Conservation (phyloP, 2,797 vertebrate genomes). For the Poeciliopsis gracilis region DNA sequence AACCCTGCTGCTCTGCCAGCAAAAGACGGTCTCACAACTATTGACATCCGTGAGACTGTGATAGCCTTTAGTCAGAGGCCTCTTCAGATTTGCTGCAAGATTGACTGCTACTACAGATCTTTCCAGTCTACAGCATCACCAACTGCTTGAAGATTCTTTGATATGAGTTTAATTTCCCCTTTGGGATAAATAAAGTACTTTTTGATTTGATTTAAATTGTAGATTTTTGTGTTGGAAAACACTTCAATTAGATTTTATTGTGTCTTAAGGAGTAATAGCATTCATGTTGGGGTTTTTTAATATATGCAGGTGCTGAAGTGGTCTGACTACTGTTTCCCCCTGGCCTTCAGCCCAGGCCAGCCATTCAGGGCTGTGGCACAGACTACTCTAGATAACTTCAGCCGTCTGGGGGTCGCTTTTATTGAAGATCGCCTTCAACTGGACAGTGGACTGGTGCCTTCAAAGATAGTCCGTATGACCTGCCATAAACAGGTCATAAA, state of each 20-base stretch:
- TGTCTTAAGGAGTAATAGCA: not conserved
- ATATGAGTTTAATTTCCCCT: not conserved
- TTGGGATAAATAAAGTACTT: not conserved
- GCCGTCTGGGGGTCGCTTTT: slow-evolving; percentile 90
- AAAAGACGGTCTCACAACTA: not conserved
- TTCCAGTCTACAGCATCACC: not conserved
- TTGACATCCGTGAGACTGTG: not conserved
- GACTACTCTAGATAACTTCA: slow-evolving; percentile 91
- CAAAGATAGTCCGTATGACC: slow-evolving; percentile 93
- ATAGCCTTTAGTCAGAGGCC: not conserved
- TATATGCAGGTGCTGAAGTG: slow-evolving; percentile 86
- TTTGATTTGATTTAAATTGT: not conserved
- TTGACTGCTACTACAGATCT: not conserved
- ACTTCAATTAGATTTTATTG: not conserved
- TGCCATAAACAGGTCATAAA: too few species aligned
- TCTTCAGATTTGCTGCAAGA: not conserved
- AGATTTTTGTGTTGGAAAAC: not conserved
- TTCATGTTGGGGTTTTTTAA: slow-evolving; percentile 8
- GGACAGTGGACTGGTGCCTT: slow-evolving; percentile 88
- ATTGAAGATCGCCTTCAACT: slow-evolving; percentile 92
- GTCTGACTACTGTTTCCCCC: slow-evolving; percentile 90
- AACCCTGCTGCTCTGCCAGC: too few species aligned
- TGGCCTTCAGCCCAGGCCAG: slow-evolving; percentile 86
- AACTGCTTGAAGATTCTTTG: not conserved
- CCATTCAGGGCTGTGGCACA: slow-evolving; percentile 88